Base-by-base conservation (phyloP, 1,140 invertebrate species). In the Caenorhabditis brenneri region DNA sequence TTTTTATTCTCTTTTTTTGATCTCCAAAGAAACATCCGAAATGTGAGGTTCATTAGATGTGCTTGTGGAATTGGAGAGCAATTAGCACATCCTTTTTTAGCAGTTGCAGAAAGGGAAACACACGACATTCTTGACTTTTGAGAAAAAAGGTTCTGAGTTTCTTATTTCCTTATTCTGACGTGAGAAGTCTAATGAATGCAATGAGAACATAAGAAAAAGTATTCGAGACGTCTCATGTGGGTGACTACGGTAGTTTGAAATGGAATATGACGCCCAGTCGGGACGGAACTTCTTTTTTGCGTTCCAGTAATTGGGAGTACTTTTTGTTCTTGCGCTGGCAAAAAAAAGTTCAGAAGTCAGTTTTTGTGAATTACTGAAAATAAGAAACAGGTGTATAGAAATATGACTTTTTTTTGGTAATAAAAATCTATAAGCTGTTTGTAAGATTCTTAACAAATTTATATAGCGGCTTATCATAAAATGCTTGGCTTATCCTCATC, bases 21-120 rank as follows among this genome's bases (percentile, higher is more conserved):
- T 74, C 58, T 29, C 15, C 58, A 65, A 29, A 36, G 36, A 42
- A 42, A 74, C 65, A 46, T 74, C 46, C 29, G 29, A 65, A 65
- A 65, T 65, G 58, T 74, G 65, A 74, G 33, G 65, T 74, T 74
- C 33, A 42, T 74, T 74, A 42, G 36, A 24, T 1, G 22, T 24
- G 19, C 19, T 24, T 36, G 7, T 36, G 36, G 29, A 65, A 65
- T 65, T 65, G 33, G 58, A 65, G 58, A 65, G 58, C 58, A 65
- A 65, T 65, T 65, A 65, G 58, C 58, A 65, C 58, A 65, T 36
- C 58, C 24, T 2, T 27, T 27, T 31, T 60, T 60, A 33, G 58
- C 58, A 60, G 58, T 24, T 27, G 58, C 27, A 60, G 31, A 31
- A 60, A 60, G 33, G n/a, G 27, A 2, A 10, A 4, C 39, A 42